Percentiles rank a stretch among this genome's conserved stretches.
phyloP scores from a whole-genome alignment of 1,140 invertebrate genomes.

The Drosophila nebulosa region DNA sequence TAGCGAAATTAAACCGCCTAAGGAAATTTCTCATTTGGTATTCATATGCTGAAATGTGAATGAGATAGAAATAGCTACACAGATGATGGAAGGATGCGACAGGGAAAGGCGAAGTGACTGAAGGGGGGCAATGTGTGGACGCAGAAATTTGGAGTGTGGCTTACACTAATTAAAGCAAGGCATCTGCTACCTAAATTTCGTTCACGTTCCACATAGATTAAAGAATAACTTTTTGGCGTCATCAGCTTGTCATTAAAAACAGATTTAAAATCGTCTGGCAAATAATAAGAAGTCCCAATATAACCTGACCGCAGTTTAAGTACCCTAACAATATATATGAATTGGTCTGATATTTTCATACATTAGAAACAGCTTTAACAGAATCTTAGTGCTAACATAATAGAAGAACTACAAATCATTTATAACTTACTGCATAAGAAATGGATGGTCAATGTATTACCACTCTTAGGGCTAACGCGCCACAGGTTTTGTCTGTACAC shows the following conservation, averaged over 20 bases:
- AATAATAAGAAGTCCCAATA: background rate
- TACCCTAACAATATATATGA: too few species aligned
- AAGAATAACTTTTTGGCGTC: constrained; percentile 21
- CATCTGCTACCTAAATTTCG: constrained; percentile 20
- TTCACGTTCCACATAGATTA: constrained; percentile 47
- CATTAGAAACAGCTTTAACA: too few species aligned
- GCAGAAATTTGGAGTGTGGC: constrained; percentile 3
- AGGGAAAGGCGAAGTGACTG: background rate
- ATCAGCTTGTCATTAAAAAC: constrained; percentile 68
- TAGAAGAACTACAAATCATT: too few species aligned
- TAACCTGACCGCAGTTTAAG: too few species aligned
- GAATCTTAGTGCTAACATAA: too few species aligned
- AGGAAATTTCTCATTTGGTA: constrained; percentile 51
- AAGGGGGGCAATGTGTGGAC: background rate
- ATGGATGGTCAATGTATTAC: too few species aligned
- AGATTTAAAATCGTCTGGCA: constrained; percentile 30
- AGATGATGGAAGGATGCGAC: background rate
- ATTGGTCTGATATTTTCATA: too few species aligned
- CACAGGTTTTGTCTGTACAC: too few species aligned
- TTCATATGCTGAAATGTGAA: constrained; percentile 11
- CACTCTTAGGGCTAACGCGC: too few species aligned
- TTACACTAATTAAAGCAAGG: constrained; percentile 57
- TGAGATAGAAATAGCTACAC: background rate
- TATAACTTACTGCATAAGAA: too few species aligned
- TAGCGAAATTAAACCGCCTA: constrained; percentile 60